Percentiles rank a stretch among this genome's conserved stretches.
Evolutionary conservation across 2,113 vertebrate species (phyloP).

Genomic region (Malaclemys terrapin): DNA sequence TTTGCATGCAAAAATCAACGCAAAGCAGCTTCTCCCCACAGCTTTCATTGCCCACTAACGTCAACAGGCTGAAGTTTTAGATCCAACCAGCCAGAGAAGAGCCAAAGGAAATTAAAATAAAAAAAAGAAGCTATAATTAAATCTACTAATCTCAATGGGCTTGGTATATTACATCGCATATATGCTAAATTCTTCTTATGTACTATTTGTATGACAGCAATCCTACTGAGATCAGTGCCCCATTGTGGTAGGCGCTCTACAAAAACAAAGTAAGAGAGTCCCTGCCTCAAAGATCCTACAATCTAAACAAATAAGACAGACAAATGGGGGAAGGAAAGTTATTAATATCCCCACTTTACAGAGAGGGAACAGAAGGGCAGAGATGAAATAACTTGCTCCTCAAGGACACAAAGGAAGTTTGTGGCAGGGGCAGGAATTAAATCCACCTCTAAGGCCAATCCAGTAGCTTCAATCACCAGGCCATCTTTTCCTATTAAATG

Average conservation of each 20-base stretch:
- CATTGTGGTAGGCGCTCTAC: neutral
- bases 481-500: neutral
- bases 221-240: neutral
- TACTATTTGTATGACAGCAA: neutral
- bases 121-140: neutral
- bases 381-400: neutral
- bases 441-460: rapidly evolving
- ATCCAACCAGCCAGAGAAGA: constrained; percentile 19
- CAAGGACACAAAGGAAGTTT: neutral
- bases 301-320: neutral
- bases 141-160: neutral
- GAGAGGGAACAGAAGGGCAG: rapidly evolving
- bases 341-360: neutral
- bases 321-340: neutral
- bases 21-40: neutral
- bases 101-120: rapidly evolving
- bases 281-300: neutral
- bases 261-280: neutral
- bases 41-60: neutral
- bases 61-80: constrained; percentile 3
- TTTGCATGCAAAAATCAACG: neutral
- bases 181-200: neutral
- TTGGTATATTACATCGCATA: neutral
- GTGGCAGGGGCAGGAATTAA: rapidly evolving
- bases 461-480: neutral